Conservation (phyloP, 2,797 vertebrate genomes). For the Rhynchotus rufescens region DNA sequence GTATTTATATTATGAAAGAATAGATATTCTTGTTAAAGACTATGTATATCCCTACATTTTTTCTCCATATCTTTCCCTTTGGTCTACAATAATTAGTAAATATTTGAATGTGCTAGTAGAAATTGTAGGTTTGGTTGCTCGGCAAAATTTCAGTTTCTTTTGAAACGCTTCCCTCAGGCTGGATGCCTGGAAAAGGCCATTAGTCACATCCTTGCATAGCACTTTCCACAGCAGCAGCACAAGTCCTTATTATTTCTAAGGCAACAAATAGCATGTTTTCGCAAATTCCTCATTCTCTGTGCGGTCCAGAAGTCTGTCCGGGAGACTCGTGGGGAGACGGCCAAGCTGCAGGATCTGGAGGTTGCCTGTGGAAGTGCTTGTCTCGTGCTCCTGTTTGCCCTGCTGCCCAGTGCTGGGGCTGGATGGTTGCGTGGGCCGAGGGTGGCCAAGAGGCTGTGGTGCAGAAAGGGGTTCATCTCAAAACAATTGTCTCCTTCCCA, state of each 20-base stretch:
- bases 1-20: not conserved
- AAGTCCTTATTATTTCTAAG: conserved; percentile 70
- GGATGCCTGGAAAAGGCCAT: conserved; percentile 33
- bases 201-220: not conserved
- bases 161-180: conserved; percentile 38
- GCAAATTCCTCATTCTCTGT: not conserved
- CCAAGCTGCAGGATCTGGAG: not conserved
- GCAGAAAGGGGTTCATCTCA: not conserved
- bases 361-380: not conserved
- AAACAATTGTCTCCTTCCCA: not conserved
- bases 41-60: not conserved
- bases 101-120: conserved; percentile 26
- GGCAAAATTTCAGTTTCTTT: conserved; percentile 22
- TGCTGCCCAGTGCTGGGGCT: not conserved
- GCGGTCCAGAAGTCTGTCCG: not conserved
- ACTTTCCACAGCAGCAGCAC: not conserved
- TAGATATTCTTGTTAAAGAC: not conserved
- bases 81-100: conserved; percentile 20
- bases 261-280: conserved; percentile 52
- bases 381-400: not conserved
- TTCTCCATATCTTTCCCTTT: conserved; percentile 1
- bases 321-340: not conserved
- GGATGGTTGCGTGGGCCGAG: not conserved
- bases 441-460: conserved; percentile 3
- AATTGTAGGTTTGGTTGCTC: not conserved